Base-by-base conservation (phyloP, 2,797 vertebrate species). In the Sebastolobus altivelis region DNA sequence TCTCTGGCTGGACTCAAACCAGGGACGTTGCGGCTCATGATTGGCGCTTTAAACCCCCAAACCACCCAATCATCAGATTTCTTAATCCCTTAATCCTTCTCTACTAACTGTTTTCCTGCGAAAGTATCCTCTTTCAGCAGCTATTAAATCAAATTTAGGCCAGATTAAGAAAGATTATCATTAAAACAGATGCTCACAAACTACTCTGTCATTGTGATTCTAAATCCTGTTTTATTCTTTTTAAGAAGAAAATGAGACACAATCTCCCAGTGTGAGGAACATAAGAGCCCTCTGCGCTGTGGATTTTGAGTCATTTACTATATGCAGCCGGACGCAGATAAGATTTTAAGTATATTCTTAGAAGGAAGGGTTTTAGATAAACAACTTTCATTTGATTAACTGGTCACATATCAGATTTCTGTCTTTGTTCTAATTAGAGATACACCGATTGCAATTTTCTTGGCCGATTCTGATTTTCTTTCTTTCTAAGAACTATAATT, bases 141-240 rank as follows among this genome's bases (percentile, higher is more conserved):
- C 12, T 71, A 40, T 66, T 65, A 33, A 25, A 71, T 27, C 18
- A 79, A 49, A 67, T 43, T 33, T 68, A 66, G 12, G 33, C 33
- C 46, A 33, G 40, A 54, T 81, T 59, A 49, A 38, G 18, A 65
- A 7, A 65, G 79, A 81, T 76, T 72, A 43, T 54, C 33, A 54
- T 72, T 33, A 40, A 71, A 1, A 16, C 31, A 33, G 52, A 75
- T 22, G 37, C 72, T 68, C n/a, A 59, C n/a, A n/a, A 38, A 52
- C 61, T 22, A 10, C 63, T 66, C 25, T 6, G 7, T 33, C 63
- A 35, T n/a, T 69, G 33, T 5, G 18, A 43, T 43, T 40, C 60
- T 43, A 56, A 68, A 68, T 58, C 25, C n/a, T 79, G 16, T 74
- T 54, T 5, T 31, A 35, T 65, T 52, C 12, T 62, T 43, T 55